Evolutionary conservation across 2,113 vertebrate genomes (phyloP), one percentile per base, ranked within the genome.

Genomic region (Cinclus mexicanus): DNA sequence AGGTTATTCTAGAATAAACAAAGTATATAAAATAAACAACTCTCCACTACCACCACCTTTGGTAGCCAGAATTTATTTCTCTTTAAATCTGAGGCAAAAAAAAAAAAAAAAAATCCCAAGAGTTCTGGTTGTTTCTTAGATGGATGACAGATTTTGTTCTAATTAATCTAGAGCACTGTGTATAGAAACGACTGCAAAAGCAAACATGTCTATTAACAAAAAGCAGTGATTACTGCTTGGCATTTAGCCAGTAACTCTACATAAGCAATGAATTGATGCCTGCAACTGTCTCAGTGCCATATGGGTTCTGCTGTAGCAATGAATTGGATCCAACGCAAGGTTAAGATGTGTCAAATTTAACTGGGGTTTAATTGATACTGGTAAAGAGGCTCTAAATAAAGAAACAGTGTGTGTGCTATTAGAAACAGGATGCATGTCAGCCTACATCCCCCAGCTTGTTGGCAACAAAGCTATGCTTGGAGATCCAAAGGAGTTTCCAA

Each of bases 191-290:
- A 98, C 97, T 97, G 98, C 98, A 98, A 98, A 98, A 98, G 98
- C 98, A 99, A 99, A 98, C 98, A 98, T 98, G 98, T 99, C 98
- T 98, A 98, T 98, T 98, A 98, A 98, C 97, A 98, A 98, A 98
- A 98, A 98, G 98, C 97, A 97, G 97, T 97, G 97, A 98, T 98
- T 98, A 98, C 97, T 96, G 97, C 96, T 96, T 98, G 98, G 98
- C 98, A 79, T 90, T 39, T 53, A 95, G 98, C 98, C 98, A 98
- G 97, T 50, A 97, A 95, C 98, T 98, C 97, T 95, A 98, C 97
- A 98, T 96, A 98, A 97, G 98, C 98, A 97, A 97, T 97, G 98
- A 98, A 98, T 98, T 98, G 98, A 98, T 98, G 98, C 97, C 98
- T 98, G 97, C 98, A 98, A 98, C 98, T 97, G 98, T 98, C 97